Evolutionary conservation across 2,113 vertebrate species (phyloP), one percentile per base, ranked within the genome.

Genomic region (Peromyscus californicus): DNA sequence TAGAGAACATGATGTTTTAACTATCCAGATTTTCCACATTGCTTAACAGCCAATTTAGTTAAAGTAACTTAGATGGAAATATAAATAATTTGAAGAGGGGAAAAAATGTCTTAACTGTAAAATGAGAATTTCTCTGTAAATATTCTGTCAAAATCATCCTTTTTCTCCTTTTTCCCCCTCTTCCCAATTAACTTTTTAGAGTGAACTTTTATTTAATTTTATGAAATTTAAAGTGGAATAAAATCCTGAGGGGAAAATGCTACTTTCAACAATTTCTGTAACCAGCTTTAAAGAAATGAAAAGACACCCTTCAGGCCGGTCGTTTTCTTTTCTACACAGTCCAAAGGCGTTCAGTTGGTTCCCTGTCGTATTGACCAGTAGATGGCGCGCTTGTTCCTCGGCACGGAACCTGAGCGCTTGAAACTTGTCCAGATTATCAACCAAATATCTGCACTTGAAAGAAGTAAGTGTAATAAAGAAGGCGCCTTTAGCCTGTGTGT

Each of bases 371-470:
- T 36, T 0, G 36, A 69, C 97, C 99, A 93, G 98, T 97, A 98
- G 99, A 97, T 98, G 99, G 99, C 99, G 98, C 95, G 48, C 95
- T 97, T 95, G 96, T 88, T 97, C 98, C 97, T 98, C 54, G 1
- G 51, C 95, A 97, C 85, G 1, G 0, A 42, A 54, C 1, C 17
- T 0, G 24, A 21, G n/a, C n/a, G 1, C 11, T 63, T 24, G 45
- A 57, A 80, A 19, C 0, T 3, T 12, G 51, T 5, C 79, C 17
- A 42, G 84, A 79, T 33, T 5, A 61, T 91, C 74, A 4, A 57
- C 65, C 33, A 4, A 36, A 3, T 0, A 1, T 0, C n/a, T 93
- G 45, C 31, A 76, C 51, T 13, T 39, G 88, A 88, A 92, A 22
- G 88, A 75, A 85, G 83, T n/a, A 75, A 85, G 83, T n/a, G 7